Evolutionary conservation across 1,140 invertebrate genomes (phyloP).

Genomic region (Ylistrum balloti): DNA sequence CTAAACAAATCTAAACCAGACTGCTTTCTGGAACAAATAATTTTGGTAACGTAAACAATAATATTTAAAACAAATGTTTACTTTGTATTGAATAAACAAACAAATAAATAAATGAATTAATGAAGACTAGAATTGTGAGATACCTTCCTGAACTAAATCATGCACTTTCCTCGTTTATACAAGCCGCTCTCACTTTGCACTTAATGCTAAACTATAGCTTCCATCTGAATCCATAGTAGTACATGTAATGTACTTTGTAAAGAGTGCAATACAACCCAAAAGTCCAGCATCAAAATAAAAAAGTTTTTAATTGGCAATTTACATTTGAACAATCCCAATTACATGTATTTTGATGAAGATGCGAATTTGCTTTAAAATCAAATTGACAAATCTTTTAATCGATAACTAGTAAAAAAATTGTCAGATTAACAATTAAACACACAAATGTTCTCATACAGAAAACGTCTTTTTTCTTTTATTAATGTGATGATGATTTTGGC

Average conservation of each 20-base stretch:
- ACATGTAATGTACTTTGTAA: not conserved
- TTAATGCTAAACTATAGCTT: too few relatives aligned
- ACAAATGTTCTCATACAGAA: not conserved
- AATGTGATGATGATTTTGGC: not conserved
- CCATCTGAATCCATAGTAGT: not conserved
- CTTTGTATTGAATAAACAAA: too few relatives aligned
- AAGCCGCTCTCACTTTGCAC: too few relatives aligned
- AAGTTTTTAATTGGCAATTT: constrained; percentile 4
- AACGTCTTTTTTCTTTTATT: not conserved
- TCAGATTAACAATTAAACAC: not conserved
- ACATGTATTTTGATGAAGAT: not conserved
- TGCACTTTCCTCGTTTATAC: too few relatives aligned
- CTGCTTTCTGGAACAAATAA: too few relatives aligned
- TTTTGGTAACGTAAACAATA: too few relatives aligned
- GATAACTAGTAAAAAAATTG: not conserved
- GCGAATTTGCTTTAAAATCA: constrained; percentile 1
- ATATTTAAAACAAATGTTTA: too few relatives aligned
- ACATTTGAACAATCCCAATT: constrained; percentile 31
- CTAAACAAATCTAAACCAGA: too few relatives aligned
- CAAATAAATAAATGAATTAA: too few relatives aligned
- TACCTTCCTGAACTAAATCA: too few relatives aligned
- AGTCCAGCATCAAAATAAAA: not conserved
- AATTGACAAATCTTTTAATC: not conserved
- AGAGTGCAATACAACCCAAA: constrained; percentile 18
- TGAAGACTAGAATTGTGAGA: too few relatives aligned